Evolutionary conservation across 1,140 invertebrate species (phyloP).

Genomic region (Caenorhabditis remanei): DNA sequence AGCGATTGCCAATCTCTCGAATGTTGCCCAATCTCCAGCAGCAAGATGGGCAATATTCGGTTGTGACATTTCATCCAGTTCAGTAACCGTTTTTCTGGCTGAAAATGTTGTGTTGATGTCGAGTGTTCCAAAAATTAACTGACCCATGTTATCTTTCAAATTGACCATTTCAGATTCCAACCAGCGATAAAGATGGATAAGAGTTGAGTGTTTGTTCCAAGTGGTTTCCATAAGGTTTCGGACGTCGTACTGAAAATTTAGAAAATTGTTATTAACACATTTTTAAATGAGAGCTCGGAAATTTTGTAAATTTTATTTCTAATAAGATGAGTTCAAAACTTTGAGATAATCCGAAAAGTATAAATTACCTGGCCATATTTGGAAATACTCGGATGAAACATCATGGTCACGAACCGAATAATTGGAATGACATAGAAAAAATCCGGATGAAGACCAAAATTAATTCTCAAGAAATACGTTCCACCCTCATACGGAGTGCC

Average conservation of each 20-base stretch:
- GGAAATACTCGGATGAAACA: slow-evolving; percentile 18
- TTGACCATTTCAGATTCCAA: neutral
- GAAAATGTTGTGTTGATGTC: neutral
- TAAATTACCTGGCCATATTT: neutral
- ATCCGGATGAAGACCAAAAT: neutral
- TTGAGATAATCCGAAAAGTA: neutral
- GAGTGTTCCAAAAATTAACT: neutral
- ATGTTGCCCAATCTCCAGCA: neutral
- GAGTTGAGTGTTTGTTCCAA: neutral
- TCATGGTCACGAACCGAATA: neutral
- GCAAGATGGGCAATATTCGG: neutral
- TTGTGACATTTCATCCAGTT: slow-evolving; percentile 1
- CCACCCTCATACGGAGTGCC: neutral
- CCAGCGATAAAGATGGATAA: neutral
- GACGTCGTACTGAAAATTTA: slow-evolving; percentile 3
- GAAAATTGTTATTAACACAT: neutral
- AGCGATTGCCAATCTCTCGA: neutral
- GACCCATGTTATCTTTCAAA: slow-evolving; percentile 2
- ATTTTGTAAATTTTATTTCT: no score
- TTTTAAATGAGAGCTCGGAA: neutral
- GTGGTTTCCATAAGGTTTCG: neutral
- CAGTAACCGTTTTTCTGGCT: neutral
- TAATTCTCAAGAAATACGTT: neutral
- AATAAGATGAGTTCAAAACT: no score
- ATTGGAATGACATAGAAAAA: neutral